Base-by-base conservation (phyloP, 2,888 invertebrate genomes). In the Hemaris fuciformis region DNA sequence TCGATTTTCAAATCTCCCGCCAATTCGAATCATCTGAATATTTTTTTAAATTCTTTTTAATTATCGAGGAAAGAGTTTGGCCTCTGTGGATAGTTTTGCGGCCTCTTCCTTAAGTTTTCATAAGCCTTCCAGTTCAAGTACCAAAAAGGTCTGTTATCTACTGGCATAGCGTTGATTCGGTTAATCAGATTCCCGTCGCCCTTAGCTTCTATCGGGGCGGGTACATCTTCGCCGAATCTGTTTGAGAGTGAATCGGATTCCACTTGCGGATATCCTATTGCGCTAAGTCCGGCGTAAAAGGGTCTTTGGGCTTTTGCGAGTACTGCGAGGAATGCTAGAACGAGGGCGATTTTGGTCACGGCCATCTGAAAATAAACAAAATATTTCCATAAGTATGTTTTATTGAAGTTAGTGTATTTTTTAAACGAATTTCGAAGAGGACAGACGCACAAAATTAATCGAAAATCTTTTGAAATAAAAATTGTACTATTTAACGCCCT, bases 121-220 rank as follows among this genome's bases (percentile, higher is more conserved):
- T 95, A 95, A 0, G 93, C 93, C 59, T 93, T 88, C 71, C 94
- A 93, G 76, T 96, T 96, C 20, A 95, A 66, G 62, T 93, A 93
- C 95, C 95, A 95, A 79, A 95, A 95, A 0, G 96, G 95, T 71
- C 93, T 91, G 42, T 93, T 89, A 43, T 95, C 94, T 42, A 87
- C 76, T 0, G 95, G 95, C 89, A 94, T 88, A 15, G 86, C 79
- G 66, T 92, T 93, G 6, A 95, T 79, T 63, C 93, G 84, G 63
- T 95, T 89, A 0, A 95, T 87, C n/a, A 94, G 80, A 20, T 90
- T 83, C 23, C 75, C 79, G 71, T 95, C 94, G 7, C 94, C 94
- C 62, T 89, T 83, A 0, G 95, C 94, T 74, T 95, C 94, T 6
- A 94, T 86, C 0, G 95, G 95, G 23, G 93, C 77, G 23, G 73